Percentiles rank a stretch among this genome's conserved stretches.
Evolutionary conservation across 2,113 vertebrate species (phyloP).

Genomic region (Hyaena hyaena): DNA sequence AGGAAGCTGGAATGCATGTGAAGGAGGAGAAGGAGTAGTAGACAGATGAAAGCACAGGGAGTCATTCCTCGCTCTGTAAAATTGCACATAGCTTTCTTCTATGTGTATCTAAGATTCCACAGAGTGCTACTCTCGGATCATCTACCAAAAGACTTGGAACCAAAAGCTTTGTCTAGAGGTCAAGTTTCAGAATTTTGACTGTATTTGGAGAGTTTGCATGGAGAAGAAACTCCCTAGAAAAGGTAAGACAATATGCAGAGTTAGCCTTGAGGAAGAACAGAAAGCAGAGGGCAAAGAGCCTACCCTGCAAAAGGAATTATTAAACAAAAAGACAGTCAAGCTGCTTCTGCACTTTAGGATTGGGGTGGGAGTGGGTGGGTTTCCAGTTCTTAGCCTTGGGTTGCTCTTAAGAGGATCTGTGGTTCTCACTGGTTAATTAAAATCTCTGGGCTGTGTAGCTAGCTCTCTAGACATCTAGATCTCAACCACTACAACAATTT

Average conservation of each 20-base stretch:
- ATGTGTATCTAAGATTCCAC: conserved; percentile 34
- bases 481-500: neutral
- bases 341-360: neutral
- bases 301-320: neutral
- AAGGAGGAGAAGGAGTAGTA: neutral
- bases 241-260: neutral
- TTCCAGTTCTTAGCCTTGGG: neutral
- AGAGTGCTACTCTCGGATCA: conserved; percentile 44
- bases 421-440: neutral
- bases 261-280: neutral
- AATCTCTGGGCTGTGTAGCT: neutral
- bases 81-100: conserved; percentile 19
- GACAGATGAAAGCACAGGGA: conserved; percentile 23
- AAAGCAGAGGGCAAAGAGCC: neutral
- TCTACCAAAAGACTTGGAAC: conserved; percentile 61
- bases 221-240: neutral
- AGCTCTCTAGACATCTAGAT: neutral
- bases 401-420: neutral
- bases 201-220: neutral
- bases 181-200: conserved; percentile 59
- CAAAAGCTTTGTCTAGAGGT: conserved; percentile 54
- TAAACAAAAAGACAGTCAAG: neutral
- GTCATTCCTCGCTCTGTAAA: conserved; percentile 54
- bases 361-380: neutral
- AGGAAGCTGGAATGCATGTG: conserved; percentile 55